phyloP scores from a whole-genome alignment of 2,888 invertebrate species.

The Dinocampus coccinellae region DNA sequence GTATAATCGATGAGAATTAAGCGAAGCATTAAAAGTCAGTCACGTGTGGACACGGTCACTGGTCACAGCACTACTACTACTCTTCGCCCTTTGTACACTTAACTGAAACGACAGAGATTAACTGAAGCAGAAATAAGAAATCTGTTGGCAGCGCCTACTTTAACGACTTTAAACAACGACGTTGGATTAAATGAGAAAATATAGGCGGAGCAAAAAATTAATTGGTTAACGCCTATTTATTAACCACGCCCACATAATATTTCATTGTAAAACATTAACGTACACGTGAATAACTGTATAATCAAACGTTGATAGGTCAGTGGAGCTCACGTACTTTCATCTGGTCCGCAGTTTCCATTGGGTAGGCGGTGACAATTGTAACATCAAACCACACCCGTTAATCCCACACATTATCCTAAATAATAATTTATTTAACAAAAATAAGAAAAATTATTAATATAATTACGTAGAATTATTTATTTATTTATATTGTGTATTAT shows the following conservation, averaged over 20 bases:
- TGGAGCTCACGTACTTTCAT: not conserved
- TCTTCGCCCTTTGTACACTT: conserved; percentile 63
- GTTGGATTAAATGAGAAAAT: not conserved
- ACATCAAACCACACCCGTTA: not conserved
- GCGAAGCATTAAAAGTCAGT: conserved; percentile 24
- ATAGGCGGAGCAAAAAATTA: not conserved
- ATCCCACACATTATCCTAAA: not conserved
- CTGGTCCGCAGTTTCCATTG: not conserved
- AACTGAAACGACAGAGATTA: conserved; percentile 67
- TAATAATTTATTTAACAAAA: not conserved
- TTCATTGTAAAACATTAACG: not conserved
- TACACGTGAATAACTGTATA: not conserved
- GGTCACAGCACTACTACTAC: conserved; percentile 57
- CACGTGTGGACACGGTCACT: conserved; percentile 59
- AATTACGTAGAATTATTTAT: not conserved
- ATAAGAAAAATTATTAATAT: not conserved
- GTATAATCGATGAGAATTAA: conserved; percentile 7
- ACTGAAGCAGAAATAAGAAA: conserved; percentile 69
- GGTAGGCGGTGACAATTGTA: not conserved
- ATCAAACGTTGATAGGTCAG: not conserved
- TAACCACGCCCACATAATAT: not conserved
- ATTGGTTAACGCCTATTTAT: not conserved
- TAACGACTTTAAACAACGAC: not conserved
- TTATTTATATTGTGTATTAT: not conserved
- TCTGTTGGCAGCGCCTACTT: conserved; percentile 45